These are phyloP conservation scores for Petrocephalus zakoni DNA, from an alignment of 2,113 vertebrate species.

Conservation along the genomic window DNA sequence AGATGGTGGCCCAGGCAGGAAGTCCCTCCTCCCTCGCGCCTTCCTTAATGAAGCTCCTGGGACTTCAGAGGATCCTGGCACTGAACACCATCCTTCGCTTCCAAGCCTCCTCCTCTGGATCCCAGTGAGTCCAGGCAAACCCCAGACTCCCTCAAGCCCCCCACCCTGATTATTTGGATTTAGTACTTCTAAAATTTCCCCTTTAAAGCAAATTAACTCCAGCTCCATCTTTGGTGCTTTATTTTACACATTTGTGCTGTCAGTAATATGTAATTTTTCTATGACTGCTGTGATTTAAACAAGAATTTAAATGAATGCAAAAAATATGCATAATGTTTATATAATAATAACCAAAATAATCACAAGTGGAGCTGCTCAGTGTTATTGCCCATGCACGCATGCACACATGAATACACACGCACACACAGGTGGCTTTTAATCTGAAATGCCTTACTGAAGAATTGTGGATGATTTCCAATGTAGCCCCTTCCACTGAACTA, in stretches of 20 bases:
- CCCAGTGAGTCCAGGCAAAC: slow-evolving; percentile 67
- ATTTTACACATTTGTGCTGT: neutral
- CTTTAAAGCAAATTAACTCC: slow-evolving; percentile 41
- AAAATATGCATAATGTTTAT: neutral
- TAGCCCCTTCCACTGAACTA: neutral
- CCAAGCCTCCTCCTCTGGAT: slow-evolving; percentile 81
- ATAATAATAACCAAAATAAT: slow-evolving; percentile 2
- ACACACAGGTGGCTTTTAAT: neutral
- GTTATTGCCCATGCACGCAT: neutral
- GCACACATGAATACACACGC: neutral
- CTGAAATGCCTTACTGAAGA: neutral
- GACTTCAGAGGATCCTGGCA: slow-evolving; percentile 85
- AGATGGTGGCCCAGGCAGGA: slow-evolving; percentile 81
- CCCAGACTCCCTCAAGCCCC: slow-evolving; percentile 46
- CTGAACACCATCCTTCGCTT: slow-evolving; percentile 76
- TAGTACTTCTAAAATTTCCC: neutral
- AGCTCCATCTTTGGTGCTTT: slow-evolving; percentile 26
- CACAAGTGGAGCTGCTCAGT: neutral
- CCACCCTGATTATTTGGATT: slow-evolving; percentile 52
- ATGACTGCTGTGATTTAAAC: neutral
- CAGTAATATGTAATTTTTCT: neutral
- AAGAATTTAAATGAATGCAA: neutral
- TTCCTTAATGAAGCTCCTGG: slow-evolving; percentile 88
- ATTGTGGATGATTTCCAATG: neutral
- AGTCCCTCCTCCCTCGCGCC: slow-evolving; percentile 69